Base-by-base conservation (phyloP, 2,888 invertebrate species). In the Apamea crenata region DNA sequence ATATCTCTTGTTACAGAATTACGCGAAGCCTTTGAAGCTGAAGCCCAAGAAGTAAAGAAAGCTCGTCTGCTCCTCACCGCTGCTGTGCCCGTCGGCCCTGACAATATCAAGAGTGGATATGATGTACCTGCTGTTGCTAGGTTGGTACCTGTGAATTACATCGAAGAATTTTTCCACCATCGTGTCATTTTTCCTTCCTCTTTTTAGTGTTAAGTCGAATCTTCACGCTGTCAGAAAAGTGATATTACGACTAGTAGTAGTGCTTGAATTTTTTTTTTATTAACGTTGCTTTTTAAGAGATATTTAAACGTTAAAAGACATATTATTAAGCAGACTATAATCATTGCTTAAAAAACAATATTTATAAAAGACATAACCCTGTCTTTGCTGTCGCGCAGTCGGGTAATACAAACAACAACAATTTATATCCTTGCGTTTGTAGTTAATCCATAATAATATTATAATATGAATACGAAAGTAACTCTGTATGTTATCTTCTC, bases 21-120 rank as follows among this genome's bases (percentile, higher is more conserved):
- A 86, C 97, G 98, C 7, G 99, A 99, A 95, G 99, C 99, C 0
- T 99, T 99, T 93, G 99, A 99, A 95, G 99, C 99, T 0, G 99
- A 99, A 96, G 98, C 99, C 0, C 99, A 99, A 92, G 99, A 99
- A 94, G 97, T 98, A 81, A 98, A 98, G 94, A 98, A 98, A 93
- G 98, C 98, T 0, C 98, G 99, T 82, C 97, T 99, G 16, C 96
- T 99, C 44, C 97, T 99, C 65, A 98, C 99, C 0, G 99, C 99
- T 0, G 99, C 99, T 4, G 99, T 99, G 0, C 99, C 99, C 0
- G 99, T 99, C 0, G 99, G 99, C 10, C 99, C 99, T 10, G 99
- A 99, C 91, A 99, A 99, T 94, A 98, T 99, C 86, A 98, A 98
- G 93, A 98, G 98, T 65, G 99, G 99, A 74, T 99, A 99, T 91